Base-by-base conservation (phyloP, 2,888 invertebrate genomes). In the Cheiracanthium punctorium region DNA sequence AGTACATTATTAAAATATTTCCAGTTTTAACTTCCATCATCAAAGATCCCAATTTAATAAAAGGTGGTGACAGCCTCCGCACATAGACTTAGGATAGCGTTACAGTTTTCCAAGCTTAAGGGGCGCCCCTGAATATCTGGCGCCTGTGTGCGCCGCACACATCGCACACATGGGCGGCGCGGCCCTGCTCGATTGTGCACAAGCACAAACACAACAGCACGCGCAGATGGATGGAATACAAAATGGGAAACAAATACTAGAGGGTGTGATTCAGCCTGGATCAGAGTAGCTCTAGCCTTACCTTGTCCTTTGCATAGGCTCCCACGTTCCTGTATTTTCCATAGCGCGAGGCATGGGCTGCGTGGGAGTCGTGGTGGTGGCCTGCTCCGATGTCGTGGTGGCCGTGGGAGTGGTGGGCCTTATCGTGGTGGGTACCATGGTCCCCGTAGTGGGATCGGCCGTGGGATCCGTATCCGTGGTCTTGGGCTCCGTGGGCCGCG, bases 301-400 rank as follows among this genome's bases (percentile, higher is more conserved):
- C 87, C 87, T 82, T 88, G 2, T 88, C 81, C 48, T 79, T 80
- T 32, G 81, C 80, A 73, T 88, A 88, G n/a, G 88, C 80, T 33
- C 82, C 88, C 20, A 64, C 48, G 33, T 88, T 84, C n/a, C 76
- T 70, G 80, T 88, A 84, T 29, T 77, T 79, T 58, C 84, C 88
- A 70, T 84, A 80, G 30, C 72, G 20, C 37, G 79, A 72, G 37
- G 41, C 88, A 1, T 88, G 80, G 17, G 77, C 88, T 17, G 84
- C 88, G 30, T 88, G 43, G 48, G 84, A 80, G 64, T 88, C 88
- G 17, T 80, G 72, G 32, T 72, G 33, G 14, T 37, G 33, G 37
- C 76, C 58, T 32, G 71, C 80, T 43, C 84, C 88, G 28, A 79
- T 29, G 69, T 88, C 76, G 84, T 88, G 88, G 75, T 84, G 84